Evolutionary conservation across 2,797 vertebrate genomes (phyloP).

Genomic region (Parauchenoglanis punctatus): DNA sequence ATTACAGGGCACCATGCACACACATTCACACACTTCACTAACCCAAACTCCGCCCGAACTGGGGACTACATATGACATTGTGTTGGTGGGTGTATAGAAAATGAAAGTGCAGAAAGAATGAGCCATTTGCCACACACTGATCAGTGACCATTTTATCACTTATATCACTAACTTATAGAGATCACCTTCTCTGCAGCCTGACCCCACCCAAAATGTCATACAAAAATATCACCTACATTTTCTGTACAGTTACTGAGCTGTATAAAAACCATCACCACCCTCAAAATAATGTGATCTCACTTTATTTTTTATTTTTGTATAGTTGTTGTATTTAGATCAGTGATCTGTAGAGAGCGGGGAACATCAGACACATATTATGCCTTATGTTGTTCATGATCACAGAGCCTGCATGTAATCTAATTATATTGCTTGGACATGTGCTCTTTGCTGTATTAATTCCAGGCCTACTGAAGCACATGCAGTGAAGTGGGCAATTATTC

Average conservation of each 20-base stretch:
- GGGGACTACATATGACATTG: neutral
- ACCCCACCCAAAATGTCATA: neutral
- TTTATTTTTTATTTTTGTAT: neutral
- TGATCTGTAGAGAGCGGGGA: constrained; percentile 30
- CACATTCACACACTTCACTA: neutral
- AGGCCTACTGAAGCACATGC: constrained; percentile 13
- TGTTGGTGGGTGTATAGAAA: neutral
- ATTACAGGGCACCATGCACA: neutral
- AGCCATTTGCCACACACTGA: neutral
- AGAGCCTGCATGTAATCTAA: constrained; percentile 26
- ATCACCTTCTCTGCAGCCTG: neutral
- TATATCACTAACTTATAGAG: neutral
- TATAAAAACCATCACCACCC: too few species aligned
- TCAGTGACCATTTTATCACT: neutral
- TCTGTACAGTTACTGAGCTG: neutral
- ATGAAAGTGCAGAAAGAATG: neutral
- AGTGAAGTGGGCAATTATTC: constrained; percentile 42
- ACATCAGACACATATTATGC: constrained; percentile 35
- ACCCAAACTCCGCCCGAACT: neutral
- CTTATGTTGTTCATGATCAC: constrained; percentile 27
- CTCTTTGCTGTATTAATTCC: constrained; percentile 48
- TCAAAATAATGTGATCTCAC: neutral
- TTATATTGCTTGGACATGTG: constrained; percentile 33
- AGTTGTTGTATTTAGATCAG: neutral
- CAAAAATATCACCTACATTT: neutral